Percentiles rank a stretch among this genome's conserved stretches.
phyloP scores from a whole-genome alignment of 2,888 invertebrate species.

The Trachelus troglodyta region DNA sequence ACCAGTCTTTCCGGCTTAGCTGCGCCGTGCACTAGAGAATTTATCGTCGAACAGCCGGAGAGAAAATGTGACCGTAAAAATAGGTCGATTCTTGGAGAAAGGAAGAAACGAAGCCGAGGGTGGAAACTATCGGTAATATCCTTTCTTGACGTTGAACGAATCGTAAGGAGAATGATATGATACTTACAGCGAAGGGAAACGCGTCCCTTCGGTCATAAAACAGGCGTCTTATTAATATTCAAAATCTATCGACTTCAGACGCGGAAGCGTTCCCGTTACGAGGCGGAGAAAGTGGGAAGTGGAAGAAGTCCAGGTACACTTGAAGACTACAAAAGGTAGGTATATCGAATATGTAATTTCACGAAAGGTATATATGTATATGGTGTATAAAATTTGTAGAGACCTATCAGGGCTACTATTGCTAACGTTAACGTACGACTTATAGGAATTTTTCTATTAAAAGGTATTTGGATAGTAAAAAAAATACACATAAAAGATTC shows the following conservation, averaged over 20 bases:
- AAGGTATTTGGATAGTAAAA: neutral
- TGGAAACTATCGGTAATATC: neutral
- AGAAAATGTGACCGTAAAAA: neutral
- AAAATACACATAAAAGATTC: neutral
- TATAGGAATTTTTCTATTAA: neutral
- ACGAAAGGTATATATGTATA: neutral
- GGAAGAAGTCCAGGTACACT: neutral
- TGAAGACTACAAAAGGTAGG: neutral
- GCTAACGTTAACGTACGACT: neutral
- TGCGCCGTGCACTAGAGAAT: neutral
- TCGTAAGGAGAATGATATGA: neutral
- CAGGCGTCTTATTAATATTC: neutral
- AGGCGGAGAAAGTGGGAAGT: neutral
- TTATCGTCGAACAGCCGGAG: neutral
- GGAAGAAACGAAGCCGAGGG: neutral
- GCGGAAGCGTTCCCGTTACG: neutral
- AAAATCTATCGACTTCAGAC: neutral
- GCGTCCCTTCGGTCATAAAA: neutral
- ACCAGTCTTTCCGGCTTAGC: conserved; percentile 38
- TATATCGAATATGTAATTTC: neutral
- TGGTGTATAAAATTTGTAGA: neutral
- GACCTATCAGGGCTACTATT: neutral
- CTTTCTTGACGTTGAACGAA: neutral
- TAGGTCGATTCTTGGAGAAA: neutral
- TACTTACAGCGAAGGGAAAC: neutral